Conservation (phyloP, 1,140 invertebrate genomes). For the Drosophila lini region DNA sequence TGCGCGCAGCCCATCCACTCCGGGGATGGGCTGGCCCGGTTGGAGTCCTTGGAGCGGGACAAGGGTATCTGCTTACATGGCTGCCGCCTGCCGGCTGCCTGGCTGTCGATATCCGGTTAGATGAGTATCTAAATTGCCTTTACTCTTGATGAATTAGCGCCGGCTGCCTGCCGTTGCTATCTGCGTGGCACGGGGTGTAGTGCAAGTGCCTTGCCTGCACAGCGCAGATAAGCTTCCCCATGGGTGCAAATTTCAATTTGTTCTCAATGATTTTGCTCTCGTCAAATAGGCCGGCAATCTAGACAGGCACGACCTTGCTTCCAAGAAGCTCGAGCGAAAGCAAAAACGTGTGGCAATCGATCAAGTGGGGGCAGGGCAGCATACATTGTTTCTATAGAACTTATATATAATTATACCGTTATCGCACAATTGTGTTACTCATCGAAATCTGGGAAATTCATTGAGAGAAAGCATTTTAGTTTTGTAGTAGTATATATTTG, state of each 20-base stretch:
- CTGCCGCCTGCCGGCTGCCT: slow-evolving; percentile 45
- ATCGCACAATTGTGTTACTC: background rate
- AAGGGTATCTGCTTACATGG: slow-evolving; percentile 64
- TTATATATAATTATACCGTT: slow-evolving; percentile 9
- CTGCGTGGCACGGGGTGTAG: slow-evolving; percentile 12
- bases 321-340: background rate
- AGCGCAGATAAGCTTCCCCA: slow-evolving; percentile 60
- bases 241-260: slow-evolving; percentile 74
- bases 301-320: slow-evolving; percentile 27
- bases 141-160: slow-evolving; percentile 81
- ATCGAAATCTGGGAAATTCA: background rate
- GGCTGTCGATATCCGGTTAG: slow-evolving; percentile 81
- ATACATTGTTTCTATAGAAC: slow-evolving; percentile 7
- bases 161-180: slow-evolving; percentile 41
- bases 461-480: too few species aligned
- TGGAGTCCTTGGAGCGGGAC: slow-evolving; percentile 27
- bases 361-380: slow-evolving; percentile 5
- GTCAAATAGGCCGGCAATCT: slow-evolving; percentile 35
- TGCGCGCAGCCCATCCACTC: slow-evolving; percentile 40
- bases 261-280: slow-evolving; percentile 57
- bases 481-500: too few species aligned
- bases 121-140: slow-evolving; percentile 83
- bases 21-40: slow-evolving; percentile 17
- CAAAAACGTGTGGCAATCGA: slow-evolving; percentile 25
- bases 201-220: slow-evolving; percentile 43